Conservation (phyloP, 2,888 invertebrate species). For the Nesidiocoris tenuis region DNA sequence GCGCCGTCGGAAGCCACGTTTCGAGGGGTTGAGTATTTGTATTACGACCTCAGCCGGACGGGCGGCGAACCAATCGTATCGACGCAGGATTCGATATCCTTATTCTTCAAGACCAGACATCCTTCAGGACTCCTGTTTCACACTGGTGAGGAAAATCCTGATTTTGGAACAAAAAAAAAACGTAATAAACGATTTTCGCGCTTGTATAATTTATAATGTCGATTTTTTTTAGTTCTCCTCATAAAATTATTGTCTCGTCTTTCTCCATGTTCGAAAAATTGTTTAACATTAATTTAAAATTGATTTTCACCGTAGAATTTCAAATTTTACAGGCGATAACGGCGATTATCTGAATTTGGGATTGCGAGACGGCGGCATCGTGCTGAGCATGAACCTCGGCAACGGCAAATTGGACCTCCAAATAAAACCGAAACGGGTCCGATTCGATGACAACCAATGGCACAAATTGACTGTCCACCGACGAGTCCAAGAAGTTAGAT, state of each 20-base stretch:
- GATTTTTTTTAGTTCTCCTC: background rate
- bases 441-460: conserved; percentile 96
- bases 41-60: conserved; percentile 82
- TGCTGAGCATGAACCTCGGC: conserved; percentile 84
- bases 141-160: conserved; percentile 72
- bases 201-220: no score
- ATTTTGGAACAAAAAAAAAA: no score
- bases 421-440: conserved; percentile 81
- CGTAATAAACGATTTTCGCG: no score
- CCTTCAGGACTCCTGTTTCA: conserved; percentile 90
- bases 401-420: conserved; percentile 87
- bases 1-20: conserved; percentile 92
- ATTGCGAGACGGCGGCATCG: conserved; percentile 83
- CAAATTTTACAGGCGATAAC: conserved; percentile 88
- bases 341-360: conserved; percentile 87
- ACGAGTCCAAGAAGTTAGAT: conserved; percentile 83
- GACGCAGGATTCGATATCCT: conserved; percentile 84
- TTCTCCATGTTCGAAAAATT: no score
- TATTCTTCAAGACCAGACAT: conserved; percentile 89
- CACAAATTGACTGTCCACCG: conserved; percentile 88
- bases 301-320: no score
- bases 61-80: conserved; percentile 86
- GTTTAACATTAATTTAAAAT: no score
- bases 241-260: no score
- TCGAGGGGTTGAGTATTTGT: conserved; percentile 85